Percentiles rank a stretch among this genome's conserved stretches.
phyloP scores from a whole-genome alignment of 2,888 invertebrate genomes.

The Chloroclysta siterata region DNA sequence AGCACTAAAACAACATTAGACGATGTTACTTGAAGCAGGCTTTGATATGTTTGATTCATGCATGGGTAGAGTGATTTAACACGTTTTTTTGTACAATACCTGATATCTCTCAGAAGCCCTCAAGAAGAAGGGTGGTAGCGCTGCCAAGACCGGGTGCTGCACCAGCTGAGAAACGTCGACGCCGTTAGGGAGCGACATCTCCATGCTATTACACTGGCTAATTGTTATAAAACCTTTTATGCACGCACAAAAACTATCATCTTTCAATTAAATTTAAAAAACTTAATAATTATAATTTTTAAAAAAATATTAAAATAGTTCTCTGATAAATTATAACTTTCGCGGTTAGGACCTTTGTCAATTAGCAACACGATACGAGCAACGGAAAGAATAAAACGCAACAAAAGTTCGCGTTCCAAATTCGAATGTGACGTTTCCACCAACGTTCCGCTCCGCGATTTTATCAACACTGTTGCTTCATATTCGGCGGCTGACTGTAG shows the following conservation, averaged over 20 bases:
- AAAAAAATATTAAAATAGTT: conserved; percentile 19
- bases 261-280: conserved; percentile 27
- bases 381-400: conserved; percentile 23
- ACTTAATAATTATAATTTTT: neutral
- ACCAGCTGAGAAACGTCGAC: conserved; percentile 94
- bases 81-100: conserved; percentile 52
- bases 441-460: conserved; percentile 66
- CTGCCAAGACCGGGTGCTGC: conserved; percentile 93
- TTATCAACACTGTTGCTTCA: conserved; percentile 80
- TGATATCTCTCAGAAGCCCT: conserved; percentile 96
- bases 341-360: neutral
- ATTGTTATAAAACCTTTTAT: conserved; percentile 35
- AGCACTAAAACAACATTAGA: too few relatives aligned
- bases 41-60: too few relatives aligned
- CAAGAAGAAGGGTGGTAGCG: conserved; percentile 94
- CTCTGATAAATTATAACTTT: neutral
- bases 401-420: conserved; percentile 36
- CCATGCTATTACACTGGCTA: conserved; percentile 56
- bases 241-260: conserved; percentile 44
- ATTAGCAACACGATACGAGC: neutral
- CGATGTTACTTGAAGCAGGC: too few relatives aligned
- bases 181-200: conserved; percentile 93
- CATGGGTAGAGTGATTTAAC: too few relatives aligned
- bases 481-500: conserved; percentile 72
- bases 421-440: conserved; percentile 37